Percentiles rank a stretch among this genome's conserved stretches.
phyloP scores from a whole-genome alignment of 2,888 invertebrate genomes.

The Adineta ricciae region DNA sequence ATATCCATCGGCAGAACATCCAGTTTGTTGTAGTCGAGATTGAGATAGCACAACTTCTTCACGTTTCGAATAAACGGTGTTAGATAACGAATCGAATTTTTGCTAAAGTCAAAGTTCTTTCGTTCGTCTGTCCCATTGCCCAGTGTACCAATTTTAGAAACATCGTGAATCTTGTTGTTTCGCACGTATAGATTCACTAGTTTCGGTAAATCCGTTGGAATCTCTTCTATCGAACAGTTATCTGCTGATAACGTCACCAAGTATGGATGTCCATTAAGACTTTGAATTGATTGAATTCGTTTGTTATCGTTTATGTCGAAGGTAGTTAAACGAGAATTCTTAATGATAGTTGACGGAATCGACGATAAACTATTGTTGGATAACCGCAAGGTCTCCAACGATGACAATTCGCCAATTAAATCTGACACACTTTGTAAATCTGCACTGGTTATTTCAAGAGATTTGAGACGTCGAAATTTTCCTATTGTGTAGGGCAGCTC shows the following conservation, averaged over 20 bases:
- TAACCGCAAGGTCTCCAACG: background rate
- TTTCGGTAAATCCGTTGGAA: background rate
- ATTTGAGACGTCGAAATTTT: too few species aligned
- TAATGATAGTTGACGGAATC: background rate
- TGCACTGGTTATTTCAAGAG: too few species aligned
- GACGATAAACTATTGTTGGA: background rate
- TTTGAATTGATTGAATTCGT: background rate
- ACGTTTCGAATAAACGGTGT: too few species aligned
- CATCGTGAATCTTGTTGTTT: background rate
- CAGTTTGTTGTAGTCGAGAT: too few species aligned
- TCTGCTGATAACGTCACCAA: background rate
- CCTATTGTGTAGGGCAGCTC: too few species aligned
- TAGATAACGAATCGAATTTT: background rate
- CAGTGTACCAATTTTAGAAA: background rate
- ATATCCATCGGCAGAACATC: too few species aligned
- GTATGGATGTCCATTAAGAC: too few species aligned
- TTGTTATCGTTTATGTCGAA: background rate
- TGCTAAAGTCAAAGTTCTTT: background rate
- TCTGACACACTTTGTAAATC: too few species aligned
- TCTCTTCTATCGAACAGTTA: background rate
- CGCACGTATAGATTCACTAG: background rate
- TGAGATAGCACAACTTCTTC: too few species aligned
- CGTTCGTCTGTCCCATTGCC: background rate
- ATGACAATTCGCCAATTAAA: too few species aligned
- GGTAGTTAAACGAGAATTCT: background rate